Base-by-base conservation (phyloP, 2,797 vertebrate genomes). In the Falco biarmicus region DNA sequence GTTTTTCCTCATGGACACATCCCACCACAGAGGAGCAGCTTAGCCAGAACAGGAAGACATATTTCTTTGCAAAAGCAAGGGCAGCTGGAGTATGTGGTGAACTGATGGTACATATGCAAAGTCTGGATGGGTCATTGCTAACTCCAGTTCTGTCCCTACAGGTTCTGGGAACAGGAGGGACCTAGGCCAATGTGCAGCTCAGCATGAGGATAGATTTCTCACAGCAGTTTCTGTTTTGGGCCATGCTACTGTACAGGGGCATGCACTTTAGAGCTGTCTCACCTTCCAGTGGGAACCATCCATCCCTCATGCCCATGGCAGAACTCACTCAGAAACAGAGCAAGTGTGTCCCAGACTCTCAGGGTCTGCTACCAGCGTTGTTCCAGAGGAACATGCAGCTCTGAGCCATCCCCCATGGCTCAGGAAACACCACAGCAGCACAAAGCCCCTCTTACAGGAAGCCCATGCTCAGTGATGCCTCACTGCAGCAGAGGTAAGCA, bases 401-500 rank as follows among this genome's bases (percentile, higher is more conserved):
- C 70, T 64, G 18, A 75, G 45, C 61, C 4, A 1, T 39, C 8
- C 25, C 18, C 41, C 26, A 12, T 4, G 3, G 63, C 61, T 86
- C 60, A 61, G 59, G 19, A 88, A 43, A 41, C 17, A 29, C 28
- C 51, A 9, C 0, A 3, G 61, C 41, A 47, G 5, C 11, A 34
- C 76, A 61, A 19, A 68, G 26, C 4, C 1, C 25, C 43, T 69
- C 70, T 50, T n/a, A 39, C 6, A 21, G 70, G 13, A 39, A 68
- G 13, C 13, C 57, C 0, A 0, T 34, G 24, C n/a, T 29, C 56
- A 11, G 34, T 7, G 24, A 13, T 45, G 28, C 66, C 56, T 79
- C 54, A 5, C 39, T 76, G 66, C 13, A 20, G 8, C 60, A 63
- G 37, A 41, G 26, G 41, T 11, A 41, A 45, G 20, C 54, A 31